Conservation (phyloP, 2,113 vertebrate genomes). For the Pimephales promelas region DNA sequence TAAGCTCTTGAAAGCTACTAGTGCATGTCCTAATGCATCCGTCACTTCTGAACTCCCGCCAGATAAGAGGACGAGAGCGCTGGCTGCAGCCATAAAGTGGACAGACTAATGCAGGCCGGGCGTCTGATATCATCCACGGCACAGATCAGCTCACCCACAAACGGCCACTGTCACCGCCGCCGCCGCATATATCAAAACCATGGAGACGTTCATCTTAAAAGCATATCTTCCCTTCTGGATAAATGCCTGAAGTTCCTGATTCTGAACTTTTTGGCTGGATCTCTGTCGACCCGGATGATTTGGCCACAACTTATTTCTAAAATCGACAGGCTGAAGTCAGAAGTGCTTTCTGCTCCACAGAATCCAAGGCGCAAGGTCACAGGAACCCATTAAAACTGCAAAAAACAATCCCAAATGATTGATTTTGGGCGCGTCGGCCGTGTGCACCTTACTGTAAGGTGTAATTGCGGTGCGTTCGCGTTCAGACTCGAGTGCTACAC, state of each 20-base stretch:
- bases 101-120: conserved; percentile 31
- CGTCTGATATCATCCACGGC: conserved; percentile 37
- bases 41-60: conserved; percentile 35
- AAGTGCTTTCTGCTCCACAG: conserved; percentile 29
- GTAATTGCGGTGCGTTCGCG: not conserved
- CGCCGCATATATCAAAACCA: not conserved
- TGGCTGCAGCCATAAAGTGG: conserved; percentile 22
- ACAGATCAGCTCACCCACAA: conserved; percentile 24
- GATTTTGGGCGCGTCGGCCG: conserved; percentile 14
- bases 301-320: conserved; percentile 24
- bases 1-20: conserved; percentile 47
- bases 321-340: conserved; percentile 26
- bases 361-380: conserved; percentile 33
- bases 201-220: conserved; percentile 11
- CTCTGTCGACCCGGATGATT: conserved; percentile 15
- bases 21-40: conserved; percentile 42
- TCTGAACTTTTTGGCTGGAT: not conserved
- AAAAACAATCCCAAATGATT: conserved; percentile 40
- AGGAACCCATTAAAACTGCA: conserved; percentile 36
- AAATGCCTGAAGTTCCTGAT: conserved; percentile 5
- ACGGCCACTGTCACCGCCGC: conserved; percentile 25
- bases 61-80: conserved; percentile 34
- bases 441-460: conserved; percentile 12
- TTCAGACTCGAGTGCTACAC: not conserved
- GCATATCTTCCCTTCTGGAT: not conserved